Evolutionary conservation across 2,797 vertebrate species (phyloP).

Genomic region (Iguana delicatissima): DNA sequence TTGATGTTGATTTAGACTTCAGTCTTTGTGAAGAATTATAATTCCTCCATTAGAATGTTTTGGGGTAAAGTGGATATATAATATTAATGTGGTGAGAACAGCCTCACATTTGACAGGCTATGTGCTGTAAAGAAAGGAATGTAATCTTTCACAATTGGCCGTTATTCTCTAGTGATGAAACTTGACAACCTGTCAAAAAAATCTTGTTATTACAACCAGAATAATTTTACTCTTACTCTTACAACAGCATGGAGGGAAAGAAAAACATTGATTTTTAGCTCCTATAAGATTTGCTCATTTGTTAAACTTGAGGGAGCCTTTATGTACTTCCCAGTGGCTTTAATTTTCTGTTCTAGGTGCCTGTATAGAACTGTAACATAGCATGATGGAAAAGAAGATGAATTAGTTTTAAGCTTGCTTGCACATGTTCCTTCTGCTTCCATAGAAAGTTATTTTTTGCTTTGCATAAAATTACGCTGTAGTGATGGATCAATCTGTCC

Average conservation of each 20-base stretch:
- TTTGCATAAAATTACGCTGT: not conserved
- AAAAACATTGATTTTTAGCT: conserved; percentile 41
- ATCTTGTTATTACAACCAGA: conserved; percentile 46
- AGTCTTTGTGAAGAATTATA: not conserved
- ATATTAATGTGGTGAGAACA: conserved; percentile 51
- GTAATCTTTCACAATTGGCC: conserved; percentile 48
- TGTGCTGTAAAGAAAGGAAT: conserved; percentile 14
- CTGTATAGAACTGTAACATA: fast-evolving
- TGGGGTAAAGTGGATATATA: conserved; percentile 44
- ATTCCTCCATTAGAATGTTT: not conserved
- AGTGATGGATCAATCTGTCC: not conserved
- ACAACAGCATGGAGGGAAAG: not conserved
- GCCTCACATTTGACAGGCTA: conserved; percentile 49
- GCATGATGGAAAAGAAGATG: not conserved
- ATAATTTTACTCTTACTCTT: conserved; percentile 41
- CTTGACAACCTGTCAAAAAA: conserved; percentile 61
- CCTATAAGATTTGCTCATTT: not conserved
- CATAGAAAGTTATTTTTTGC: not conserved
- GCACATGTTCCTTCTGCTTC: not conserved
- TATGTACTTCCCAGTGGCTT: not conserved
- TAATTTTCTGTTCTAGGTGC: conserved; percentile 30
- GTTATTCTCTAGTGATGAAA: conserved; percentile 58
- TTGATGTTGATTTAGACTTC: not conserved
- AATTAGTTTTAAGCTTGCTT: not conserved
- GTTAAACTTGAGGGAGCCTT: conserved; percentile 30